A percentile compares a stretch with the other conserved stretches of the same genome.
Evolutionary conservation across 2,113 vertebrate species (phyloP).

Genomic region (Hemicordylus capensis): DNA sequence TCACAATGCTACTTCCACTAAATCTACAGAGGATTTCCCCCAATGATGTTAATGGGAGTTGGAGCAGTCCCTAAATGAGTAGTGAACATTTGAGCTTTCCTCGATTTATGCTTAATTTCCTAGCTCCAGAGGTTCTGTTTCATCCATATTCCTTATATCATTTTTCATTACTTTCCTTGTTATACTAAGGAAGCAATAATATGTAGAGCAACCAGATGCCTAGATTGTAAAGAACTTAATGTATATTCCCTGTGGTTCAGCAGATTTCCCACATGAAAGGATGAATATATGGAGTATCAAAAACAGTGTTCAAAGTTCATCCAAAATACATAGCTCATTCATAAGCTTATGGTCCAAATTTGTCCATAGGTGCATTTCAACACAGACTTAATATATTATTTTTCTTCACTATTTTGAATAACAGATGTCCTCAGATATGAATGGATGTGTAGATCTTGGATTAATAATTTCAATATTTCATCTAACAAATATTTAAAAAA

Average conservation of each 20-base stretch:
- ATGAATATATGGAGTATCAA: constrained; percentile 41
- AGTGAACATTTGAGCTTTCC: constrained; percentile 52
- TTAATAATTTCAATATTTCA: constrained; percentile 10
- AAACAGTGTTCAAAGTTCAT: constrained; percentile 57
- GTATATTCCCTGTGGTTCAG: constrained; percentile 45
- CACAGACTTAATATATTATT: constrained; percentile 39
- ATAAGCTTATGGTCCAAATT: constrained; percentile 44
- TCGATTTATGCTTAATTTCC: constrained; percentile 63
- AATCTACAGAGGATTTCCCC: background rate
- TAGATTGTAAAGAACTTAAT: constrained; percentile 44
- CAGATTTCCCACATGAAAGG: constrained; percentile 43
- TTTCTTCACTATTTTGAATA: constrained; percentile 7
- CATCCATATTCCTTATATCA: constrained; percentile 61
- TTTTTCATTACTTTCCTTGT: constrained; percentile 62
- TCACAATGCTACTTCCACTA: constrained; percentile 3
- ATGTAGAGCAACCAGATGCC: constrained; percentile 64
- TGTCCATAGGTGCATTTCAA: constrained; percentile 53
- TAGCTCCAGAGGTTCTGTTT: constrained; percentile 51
- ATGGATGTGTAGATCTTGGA: background rate
- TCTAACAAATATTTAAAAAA: constrained; percentile 19
- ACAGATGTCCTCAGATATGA: constrained; percentile 33
- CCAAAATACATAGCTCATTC: constrained; percentile 50
- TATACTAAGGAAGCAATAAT: constrained; percentile 69
- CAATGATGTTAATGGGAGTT: constrained; percentile 39
- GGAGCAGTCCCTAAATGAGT: constrained; percentile 56